Base-by-base conservation (phyloP, 2,888 invertebrate species). In the Limnephilus lunatus region DNA sequence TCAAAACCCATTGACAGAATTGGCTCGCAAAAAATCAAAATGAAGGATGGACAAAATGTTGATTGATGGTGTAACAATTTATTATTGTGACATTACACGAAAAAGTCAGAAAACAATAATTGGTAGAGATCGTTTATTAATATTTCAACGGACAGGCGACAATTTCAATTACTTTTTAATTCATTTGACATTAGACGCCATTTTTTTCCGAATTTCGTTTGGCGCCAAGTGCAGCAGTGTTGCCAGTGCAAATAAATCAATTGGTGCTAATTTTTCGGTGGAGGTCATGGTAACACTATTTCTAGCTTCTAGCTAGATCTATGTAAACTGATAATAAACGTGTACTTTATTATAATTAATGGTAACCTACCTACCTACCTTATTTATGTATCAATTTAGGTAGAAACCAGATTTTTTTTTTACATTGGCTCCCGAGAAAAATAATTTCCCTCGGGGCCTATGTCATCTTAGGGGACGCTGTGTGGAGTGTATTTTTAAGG, bases 161-260 rank as follows among this genome's bases (percentile, higher is more conserved):
- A 5, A 25, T n/a, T 9, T n/a, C 9, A 68, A 68, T 68, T 68
- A 68, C 68, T 68, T 31, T 82, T 82, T 82, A 87, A 87, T 87
- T 87, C 9, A 53, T 87, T 68, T 87, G 87, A 87, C 87, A 87
- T 31, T 30, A 14, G 30, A 30, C 31, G 31, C 87, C 68, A 87
- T 86, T 39, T 68, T n/a, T 68, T 68, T 86, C 83, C 35, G 35
- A 35, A 35, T 35, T 35, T 39, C 48, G 68, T 31, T 32, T 11
- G 32, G 87, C 87, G 87, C 68, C 87, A 35, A 68, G 32, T 87
- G 87, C 87, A 87, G 85, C n/a, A 85, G 32, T 68, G 87, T 87
- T 87, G 87, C 87, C 25, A 87, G 86, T 87, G 68, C 31, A 30
- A 87, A 87, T 68, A 87, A 87, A 87, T 87, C 68, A 87, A 87